Base-by-base conservation (phyloP, 2,888 invertebrate species). In the Ennomos fuscantarius region DNA sequence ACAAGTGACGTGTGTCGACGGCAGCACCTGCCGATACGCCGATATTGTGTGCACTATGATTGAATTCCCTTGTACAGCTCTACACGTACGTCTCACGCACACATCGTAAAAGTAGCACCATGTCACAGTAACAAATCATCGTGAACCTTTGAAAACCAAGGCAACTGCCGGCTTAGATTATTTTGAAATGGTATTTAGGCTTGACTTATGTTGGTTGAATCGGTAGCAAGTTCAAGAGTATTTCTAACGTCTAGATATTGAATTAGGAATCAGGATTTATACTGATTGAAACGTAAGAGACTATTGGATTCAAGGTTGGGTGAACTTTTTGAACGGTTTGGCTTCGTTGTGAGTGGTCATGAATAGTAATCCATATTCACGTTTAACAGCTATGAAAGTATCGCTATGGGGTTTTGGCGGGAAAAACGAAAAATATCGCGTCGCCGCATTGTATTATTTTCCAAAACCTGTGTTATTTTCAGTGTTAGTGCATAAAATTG, bases 1-100 rank as follows among this genome's bases (percentile, higher is more conserved):
- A 80, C 84, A 81, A 82, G 81, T 84, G 85, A 82, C 77, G 78
- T 66, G 75, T 85, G 85, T 84, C 84, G 76, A 65, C 74, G 66
- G 63, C 80, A 79, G 79, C 67, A 65, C 71, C 69, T 69, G 70
- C 65, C 69, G 65, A 68, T 60, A 61, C 50, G 54, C 42, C 44
- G 61, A 57, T 60, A 64, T 70, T 70, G 69, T 73, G 62, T 63
- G 66, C 56, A 60, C 58, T 62, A 59, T 66, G 63, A 65, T 63
- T 63, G 63, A 66, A 69, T 67, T 66, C 63, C 53, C 40, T 51
- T 47, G 36, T 33, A 44, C 40, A 48, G 33, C 43, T 32, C 34
- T 37, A 34, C 36, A 24, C 24, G 6, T 33, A 43, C 46, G 57
- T 44, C 43, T 48, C 9, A 31, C 10, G 35, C 15, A 13, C 12